phyloP scores from a whole-genome alignment of 2,888 invertebrate species.

The Pimpla rufipes region DNA sequence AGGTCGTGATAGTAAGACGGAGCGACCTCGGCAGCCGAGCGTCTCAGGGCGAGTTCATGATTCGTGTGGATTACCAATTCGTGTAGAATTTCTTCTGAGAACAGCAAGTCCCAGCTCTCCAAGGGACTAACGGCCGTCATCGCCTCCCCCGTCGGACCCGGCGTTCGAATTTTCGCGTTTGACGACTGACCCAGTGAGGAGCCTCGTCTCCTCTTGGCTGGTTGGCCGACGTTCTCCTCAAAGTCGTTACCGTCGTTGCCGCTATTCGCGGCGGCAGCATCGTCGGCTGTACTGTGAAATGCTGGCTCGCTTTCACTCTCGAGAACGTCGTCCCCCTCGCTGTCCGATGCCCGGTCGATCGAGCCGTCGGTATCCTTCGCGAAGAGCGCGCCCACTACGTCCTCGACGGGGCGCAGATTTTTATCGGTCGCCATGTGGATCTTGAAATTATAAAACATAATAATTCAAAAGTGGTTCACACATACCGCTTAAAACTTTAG shows the following conservation, averaged over 20 bases:
- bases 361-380: not conserved
- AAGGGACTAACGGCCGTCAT: not conserved
- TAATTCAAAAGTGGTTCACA: not conserved
- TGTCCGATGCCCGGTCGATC: not conserved
- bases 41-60: slow-evolving; percentile 23
- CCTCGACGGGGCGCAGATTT: slow-evolving; percentile 7
- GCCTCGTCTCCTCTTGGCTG: not conserved
- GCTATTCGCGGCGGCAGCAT: not conserved
- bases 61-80: slow-evolving; percentile 40
- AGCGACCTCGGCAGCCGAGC: not conserved
- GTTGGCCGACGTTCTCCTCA: not conserved
- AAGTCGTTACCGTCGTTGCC: not conserved
- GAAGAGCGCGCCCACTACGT: not conserved
- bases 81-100: slow-evolving; percentile 29
- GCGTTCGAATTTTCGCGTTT: not conserved
- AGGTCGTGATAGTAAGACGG: slow-evolving; percentile 10
- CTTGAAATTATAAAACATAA: not conserved
- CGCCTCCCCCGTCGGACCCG: not conserved
- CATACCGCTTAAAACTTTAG: not conserved
- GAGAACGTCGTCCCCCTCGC: not conserved
- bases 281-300: not conserved
- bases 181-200: not conserved
- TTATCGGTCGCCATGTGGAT: not conserved
- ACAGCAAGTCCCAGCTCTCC: slow-evolving; percentile 36
- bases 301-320: not conserved